Base-by-base conservation (phyloP, 2,888 invertebrate genomes). In the Leucophenga montana region DNA sequence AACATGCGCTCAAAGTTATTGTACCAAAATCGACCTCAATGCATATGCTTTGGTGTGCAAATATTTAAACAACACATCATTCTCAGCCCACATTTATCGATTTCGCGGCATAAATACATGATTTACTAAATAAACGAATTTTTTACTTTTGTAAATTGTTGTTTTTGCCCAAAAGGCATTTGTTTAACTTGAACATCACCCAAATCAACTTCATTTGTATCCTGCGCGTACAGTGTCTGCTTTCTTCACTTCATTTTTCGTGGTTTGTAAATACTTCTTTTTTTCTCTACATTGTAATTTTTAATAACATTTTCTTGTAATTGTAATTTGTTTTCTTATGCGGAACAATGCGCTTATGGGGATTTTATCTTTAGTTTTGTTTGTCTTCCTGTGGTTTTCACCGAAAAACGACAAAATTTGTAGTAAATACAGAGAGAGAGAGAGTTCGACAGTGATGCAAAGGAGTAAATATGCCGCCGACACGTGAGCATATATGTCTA, bases 241-340 rank as follows among this genome's bases (percentile, higher is more conserved):
- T 39, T 39, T 39, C 39, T 39, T 39, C 11, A 39, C 33, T 33
- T 33, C 8, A 39, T 5, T 39, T 39, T 39, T 11, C 11, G 39
- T 39, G 3, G 39, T 39, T 39, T 56, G 14, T 48, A 14, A 48
- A 14, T 27, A 11, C 18, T 54, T 54, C 54, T 54, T n/a, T 50
- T 4, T 50, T 50, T 50, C 16, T 48, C 4, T 48, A 8, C 14
- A 48, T 33, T 61, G 61, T 80, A 79, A 66, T 72, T 78, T 85
- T 83, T 85, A 85, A 85, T 86, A 86, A 85, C 85, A 78, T 85
- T 85, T 85, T 82, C 82, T 83, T 85, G 86, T 86, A 85, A 85
- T 86, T 85, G 86, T 85, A 85, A 85, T 83, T 85, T 84, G 79
- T 82, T 82, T 84, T 79, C 80, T 76, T 64, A 18, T 54, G 48